Evolutionary conservation across 2,797 vertebrate species (phyloP), one percentile per base, ranked within the genome.

Genomic region (Loris lydekkerianus): DNA sequence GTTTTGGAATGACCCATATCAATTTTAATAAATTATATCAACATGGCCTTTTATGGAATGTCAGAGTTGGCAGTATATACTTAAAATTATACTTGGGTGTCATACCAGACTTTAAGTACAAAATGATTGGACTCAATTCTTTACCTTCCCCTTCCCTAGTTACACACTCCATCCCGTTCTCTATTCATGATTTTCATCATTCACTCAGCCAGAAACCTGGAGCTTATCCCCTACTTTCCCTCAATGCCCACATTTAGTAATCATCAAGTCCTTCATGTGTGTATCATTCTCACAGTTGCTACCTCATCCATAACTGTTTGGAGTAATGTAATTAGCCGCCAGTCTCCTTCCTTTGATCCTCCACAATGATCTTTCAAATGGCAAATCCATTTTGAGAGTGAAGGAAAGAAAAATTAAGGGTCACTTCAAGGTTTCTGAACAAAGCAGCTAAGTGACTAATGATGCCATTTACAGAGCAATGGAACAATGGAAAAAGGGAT

Each of bases 1-100:
- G 11, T 89, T 70, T 87, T 58, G 82, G 15, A 90, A 90, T 90
- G 85, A 72, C 10, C 20, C 56, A 58, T 9, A 72, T 86, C 31
- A 23, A 61, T 86, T 76, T 89, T 86, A 92, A 43, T 85, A 82
- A 95, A 82, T 31, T 7, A 9, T 29, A 58, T 63, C 15, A 58
- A 58, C 37, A 56, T 29, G 61, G 31, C 61, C 58, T 82, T 69
- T 76, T 23, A 46, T 86, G 61, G 69, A 65, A 86, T 86, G n/a
- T 40, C 63, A 46, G 76, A 65, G 37, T 82, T 67, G 76, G 49
- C 23, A 49, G 70, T 70, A 58, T 37, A 76, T 76, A 58, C n/a
- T 58, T 89, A 76, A 86, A 80, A 43, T 92, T 40, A 61, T 31
- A 69, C 75, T 85, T 75, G 60, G 49, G n/a, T 75, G 49, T 86